These are phyloP conservation scores for Trichoplusia ni DNA, from an alignment of 1,140 invertebrate species.

Conservation along the genomic window DNA sequence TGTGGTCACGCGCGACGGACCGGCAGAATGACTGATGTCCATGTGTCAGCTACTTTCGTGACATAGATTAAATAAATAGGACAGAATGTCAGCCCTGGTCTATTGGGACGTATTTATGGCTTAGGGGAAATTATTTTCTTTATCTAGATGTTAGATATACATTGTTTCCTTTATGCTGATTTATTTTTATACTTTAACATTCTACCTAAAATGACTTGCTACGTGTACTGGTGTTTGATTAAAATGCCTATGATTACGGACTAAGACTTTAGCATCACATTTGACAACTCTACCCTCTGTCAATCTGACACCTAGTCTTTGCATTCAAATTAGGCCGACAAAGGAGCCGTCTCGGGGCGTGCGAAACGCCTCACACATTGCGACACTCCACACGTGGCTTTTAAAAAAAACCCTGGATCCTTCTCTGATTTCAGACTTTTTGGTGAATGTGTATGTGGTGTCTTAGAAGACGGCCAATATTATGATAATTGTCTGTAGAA, in stretches of 20 bases:
- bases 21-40: conserved; percentile 68
- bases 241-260: too few species aligned
- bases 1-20: conserved; percentile 51
- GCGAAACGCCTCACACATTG: conserved; percentile 69
- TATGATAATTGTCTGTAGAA: background rate
- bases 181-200: too few species aligned
- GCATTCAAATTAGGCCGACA: conserved; percentile 56
- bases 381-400: conserved; percentile 44
- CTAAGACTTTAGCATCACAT: background rate
- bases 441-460: background rate
- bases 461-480: background rate
- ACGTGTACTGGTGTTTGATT: too few species aligned
- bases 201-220: too few species aligned
- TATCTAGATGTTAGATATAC: background rate
- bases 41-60: conserved; percentile 63
- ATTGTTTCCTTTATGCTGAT: too few species aligned
- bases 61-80: conserved; percentile 15
- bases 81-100: background rate
- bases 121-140: conserved; percentile 5
- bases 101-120: conserved; percentile 5
- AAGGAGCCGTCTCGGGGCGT: conserved; percentile 47
- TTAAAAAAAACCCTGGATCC: conserved; percentile 46
- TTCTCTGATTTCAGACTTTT: conserved; percentile 40
- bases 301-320: conserved; percentile 44
- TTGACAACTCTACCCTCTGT: background rate